phyloP scores from a whole-genome alignment of 2,797 vertebrate genomes.

The Apogon hyalosoma region DNA sequence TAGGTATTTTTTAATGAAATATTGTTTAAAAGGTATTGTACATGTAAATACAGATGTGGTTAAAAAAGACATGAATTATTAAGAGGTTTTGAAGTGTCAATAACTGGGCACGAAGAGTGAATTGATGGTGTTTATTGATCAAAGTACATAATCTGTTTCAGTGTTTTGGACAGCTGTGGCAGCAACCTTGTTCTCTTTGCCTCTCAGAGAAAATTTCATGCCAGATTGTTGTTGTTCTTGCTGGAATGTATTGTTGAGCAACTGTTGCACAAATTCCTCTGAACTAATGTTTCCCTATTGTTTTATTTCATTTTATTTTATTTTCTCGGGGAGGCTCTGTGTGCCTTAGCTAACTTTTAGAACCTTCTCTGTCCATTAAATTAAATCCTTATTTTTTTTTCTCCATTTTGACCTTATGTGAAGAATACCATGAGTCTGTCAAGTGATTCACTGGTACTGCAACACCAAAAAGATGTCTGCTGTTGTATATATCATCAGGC shows the following conservation, averaged over 20 bases:
- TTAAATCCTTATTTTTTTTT: constrained; percentile 61
- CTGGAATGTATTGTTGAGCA: constrained; percentile 93
- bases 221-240: constrained; percentile 89
- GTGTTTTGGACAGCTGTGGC: constrained; percentile 73
- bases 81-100: constrained; percentile 58
- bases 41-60: constrained; percentile 86
- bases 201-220: constrained; percentile 89
- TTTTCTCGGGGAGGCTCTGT: constrained; percentile 85
- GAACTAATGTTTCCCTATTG: constrained; percentile 81
- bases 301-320: constrained; percentile 12
- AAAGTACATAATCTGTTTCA: constrained; percentile 73
- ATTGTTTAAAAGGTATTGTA: constrained; percentile 89
- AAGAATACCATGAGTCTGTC: constrained; percentile 80
- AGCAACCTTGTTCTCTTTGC: constrained; percentile 74
- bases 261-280: constrained; percentile 92
- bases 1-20: constrained; percentile 95
- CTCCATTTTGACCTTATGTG: constrained; percentile 74
- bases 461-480: constrained; percentile 87
- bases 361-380: constrained; percentile 85
- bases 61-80: constrained; percentile 63
- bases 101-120: constrained; percentile 60
- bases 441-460: constrained; percentile 80
- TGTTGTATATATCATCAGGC: constrained; percentile 91
- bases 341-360: constrained; percentile 97
- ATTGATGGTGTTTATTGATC: constrained; percentile 74